These are phyloP conservation scores for Myioborus melanocephalus DNA, from an alignment of 2,797 vertebrate species.

Conservation along the genomic window DNA sequence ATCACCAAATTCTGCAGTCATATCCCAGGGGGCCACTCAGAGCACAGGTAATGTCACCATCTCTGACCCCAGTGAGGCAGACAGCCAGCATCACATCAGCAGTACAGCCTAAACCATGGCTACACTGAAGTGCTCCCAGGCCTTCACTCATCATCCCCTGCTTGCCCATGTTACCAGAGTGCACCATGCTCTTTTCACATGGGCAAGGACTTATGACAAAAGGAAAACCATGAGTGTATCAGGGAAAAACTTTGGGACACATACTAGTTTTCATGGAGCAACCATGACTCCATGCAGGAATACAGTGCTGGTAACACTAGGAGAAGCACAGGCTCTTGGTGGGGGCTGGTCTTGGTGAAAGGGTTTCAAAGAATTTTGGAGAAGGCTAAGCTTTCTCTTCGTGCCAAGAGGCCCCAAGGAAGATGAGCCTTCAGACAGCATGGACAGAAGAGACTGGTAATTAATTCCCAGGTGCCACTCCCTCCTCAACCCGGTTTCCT, in stretches of 20 bases:
- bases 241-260: background rate
- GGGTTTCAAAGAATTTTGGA: background rate
- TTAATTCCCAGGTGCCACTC: background rate
- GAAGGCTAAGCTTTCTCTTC: background rate
- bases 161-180: background rate
- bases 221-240: background rate
- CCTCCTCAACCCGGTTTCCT: background rate
- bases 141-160: background rate
- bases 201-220: background rate
- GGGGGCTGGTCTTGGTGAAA: background rate
- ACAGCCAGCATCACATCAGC: background rate
- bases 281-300: background rate
- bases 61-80: background rate
- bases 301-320: accelerated
- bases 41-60: background rate
- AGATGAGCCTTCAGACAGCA: background rate
- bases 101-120: background rate
- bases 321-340: background rate
- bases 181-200: background rate
- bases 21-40: background rate
- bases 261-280: background rate
- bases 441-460: background rate
- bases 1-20: background rate
- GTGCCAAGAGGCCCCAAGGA: background rate
- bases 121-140: background rate